A percentile compares a stretch with the other conserved stretches of the same genome.
phyloP scores from a whole-genome alignment of 2,113 vertebrate genomes.

The Malaclemys terrapin region DNA sequence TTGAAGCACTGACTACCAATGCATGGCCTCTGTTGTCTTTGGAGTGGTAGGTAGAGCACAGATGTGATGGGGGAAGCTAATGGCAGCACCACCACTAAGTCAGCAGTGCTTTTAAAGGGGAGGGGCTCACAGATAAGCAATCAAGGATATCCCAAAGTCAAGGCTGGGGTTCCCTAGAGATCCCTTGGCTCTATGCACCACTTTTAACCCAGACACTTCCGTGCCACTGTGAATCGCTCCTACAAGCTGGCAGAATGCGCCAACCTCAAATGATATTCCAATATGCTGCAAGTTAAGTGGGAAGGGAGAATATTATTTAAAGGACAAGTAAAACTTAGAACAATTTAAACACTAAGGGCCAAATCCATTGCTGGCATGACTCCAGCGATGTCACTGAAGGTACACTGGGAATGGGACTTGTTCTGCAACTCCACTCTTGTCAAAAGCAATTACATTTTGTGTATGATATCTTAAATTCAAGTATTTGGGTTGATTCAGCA shows the following conservation, averaged over 20 bases:
- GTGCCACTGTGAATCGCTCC: neutral
- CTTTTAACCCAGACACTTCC: neutral
- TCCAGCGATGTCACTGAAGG: neutral
- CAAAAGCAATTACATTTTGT: neutral
- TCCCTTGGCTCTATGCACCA: neutral
- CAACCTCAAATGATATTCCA: neutral
- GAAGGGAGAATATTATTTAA: neutral
- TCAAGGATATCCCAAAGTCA: neutral
- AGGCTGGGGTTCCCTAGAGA: neutral
- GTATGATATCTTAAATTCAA: neutral
- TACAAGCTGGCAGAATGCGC: neutral
- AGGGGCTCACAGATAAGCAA: neutral
- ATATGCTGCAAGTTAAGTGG: neutral
- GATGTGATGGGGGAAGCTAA: neutral
- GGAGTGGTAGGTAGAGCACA: neutral
- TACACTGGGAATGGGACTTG: constrained; percentile 2
- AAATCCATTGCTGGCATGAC: neutral
- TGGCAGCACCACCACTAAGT: rapidly evolving
- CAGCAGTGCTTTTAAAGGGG: neutral
- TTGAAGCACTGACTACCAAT: neutral
- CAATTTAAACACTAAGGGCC: neutral
- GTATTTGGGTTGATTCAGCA: constrained; percentile 30
- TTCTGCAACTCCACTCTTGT: constrained; percentile 10
- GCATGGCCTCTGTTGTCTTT: neutral
- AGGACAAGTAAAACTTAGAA: constrained; percentile 7